Percentiles rank a stretch among this genome's conserved stretches.
These are phyloP conservation scores for Harpagoxenus sublaevis DNA, from an alignment of 2,888 invertebrate species.

Conservation along the genomic window DNA sequence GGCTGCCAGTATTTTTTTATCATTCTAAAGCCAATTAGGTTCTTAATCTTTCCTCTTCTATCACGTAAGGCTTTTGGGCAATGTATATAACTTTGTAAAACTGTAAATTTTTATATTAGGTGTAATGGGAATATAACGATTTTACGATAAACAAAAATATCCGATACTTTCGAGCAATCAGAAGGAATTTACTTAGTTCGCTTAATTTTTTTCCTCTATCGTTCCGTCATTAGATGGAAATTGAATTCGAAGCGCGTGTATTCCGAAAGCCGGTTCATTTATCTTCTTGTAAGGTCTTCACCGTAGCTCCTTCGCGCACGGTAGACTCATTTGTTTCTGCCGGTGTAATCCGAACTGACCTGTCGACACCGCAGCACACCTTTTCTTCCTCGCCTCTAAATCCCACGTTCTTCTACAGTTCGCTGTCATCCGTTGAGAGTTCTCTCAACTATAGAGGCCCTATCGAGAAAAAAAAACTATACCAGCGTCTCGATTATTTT, in stretches of 20 bases:
- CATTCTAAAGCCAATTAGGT: neutral
- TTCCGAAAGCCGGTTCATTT: constrained; percentile 50
- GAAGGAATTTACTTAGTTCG: neutral
- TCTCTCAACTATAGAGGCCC: neutral
- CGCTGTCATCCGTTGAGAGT: neutral
- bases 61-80: neutral
- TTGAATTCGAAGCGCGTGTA: constrained; percentile 55
- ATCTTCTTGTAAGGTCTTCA: constrained; percentile 56
- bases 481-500: neutral
- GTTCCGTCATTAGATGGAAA: constrained; percentile 52
- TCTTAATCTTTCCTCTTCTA: neutral
- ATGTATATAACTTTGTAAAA: neutral
- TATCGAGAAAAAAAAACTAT: neutral
- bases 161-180: neutral
- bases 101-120: neutral
- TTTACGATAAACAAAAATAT: neutral
- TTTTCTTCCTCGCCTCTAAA: constrained; percentile 17
- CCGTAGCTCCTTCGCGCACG: constrained; percentile 63
- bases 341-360: constrained; percentile 75
- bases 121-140: neutral
- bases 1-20: neutral
- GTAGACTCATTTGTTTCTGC: constrained; percentile 80
- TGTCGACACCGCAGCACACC: constrained; percentile 61
- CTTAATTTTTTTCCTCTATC: constrained; percentile 32
- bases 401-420: constrained; percentile 9